Evolutionary conservation across 2,888 invertebrate species (phyloP).

Genomic region (Eilema griseolum): DNA sequence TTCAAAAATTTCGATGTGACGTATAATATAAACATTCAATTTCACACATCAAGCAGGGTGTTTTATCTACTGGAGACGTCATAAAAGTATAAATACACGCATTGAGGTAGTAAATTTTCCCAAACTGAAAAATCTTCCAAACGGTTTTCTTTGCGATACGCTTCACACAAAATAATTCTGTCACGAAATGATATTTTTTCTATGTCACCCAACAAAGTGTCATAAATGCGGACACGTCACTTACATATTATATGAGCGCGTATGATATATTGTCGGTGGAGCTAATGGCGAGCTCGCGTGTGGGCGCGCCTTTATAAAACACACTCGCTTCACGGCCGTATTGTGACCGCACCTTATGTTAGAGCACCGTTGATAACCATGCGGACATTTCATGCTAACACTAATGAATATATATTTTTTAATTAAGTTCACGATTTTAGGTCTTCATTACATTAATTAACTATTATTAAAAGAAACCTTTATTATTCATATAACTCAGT

Average conservation of each 20-base stretch:
- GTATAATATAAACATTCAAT: slow-evolving; percentile 30
- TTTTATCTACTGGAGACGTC: slow-evolving; percentile 40
- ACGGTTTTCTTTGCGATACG: slow-evolving; percentile 58
- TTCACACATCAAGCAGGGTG: slow-evolving; percentile 27
- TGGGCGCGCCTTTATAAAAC: slow-evolving; percentile 69
- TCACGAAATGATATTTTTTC: slow-evolving; percentile 65
- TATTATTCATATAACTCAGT: slow-evolving; percentile 22
- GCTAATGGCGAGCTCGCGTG: slow-evolving; percentile 81
- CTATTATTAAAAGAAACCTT: slow-evolving; percentile 23
- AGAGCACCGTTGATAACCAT: slow-evolving; percentile 47
- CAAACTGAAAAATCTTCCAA: slow-evolving; percentile 51
- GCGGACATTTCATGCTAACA: slow-evolving; percentile 25
- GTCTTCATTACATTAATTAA: slow-evolving; percentile 41
- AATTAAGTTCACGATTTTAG: slow-evolving; percentile 40
- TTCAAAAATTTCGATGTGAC: slow-evolving; percentile 29
- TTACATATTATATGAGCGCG: slow-evolving; percentile 77
- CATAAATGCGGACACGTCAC: slow-evolving; percentile 77
- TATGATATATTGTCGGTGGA: slow-evolving; percentile 74
- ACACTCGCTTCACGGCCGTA: slow-evolving; percentile 34
- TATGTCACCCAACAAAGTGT: slow-evolving; percentile 69
- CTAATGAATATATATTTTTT: slow-evolving; percentile 41
- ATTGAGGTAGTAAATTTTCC: slow-evolving; percentile 43
- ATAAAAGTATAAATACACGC: slow-evolving; percentile 50
- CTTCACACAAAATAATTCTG: slow-evolving; percentile 65
- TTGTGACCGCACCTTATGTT: slow-evolving; percentile 64